These are phyloP conservation scores for Xanthia togata DNA, from an alignment of 2,888 invertebrate genomes.

Conservation along the genomic window DNA sequence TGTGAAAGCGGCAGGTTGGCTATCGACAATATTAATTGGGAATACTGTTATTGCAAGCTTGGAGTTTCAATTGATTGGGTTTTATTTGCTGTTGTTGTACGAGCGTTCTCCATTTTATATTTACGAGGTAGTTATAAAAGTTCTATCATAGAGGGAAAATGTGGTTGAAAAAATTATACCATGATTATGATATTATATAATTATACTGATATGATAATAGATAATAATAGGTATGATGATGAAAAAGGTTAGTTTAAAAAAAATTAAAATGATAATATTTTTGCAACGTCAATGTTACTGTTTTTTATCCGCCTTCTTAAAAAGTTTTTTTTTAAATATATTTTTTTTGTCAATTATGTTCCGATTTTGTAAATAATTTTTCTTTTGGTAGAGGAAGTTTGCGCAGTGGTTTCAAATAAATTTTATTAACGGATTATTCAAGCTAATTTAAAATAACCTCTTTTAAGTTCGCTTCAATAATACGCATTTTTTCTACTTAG, in stretches of 20 bases:
- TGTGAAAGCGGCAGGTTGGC: slow-evolving; percentile 18
- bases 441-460: too few relatives aligned
- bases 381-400: too few relatives aligned
- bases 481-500: too few relatives aligned
- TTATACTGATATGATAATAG: neutral
- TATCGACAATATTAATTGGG: slow-evolving; percentile 19
- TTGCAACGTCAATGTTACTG: neutral
- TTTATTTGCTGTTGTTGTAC: neutral
- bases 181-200: too few relatives aligned
- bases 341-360: too few relatives aligned
- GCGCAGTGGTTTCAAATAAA: too few relatives aligned
- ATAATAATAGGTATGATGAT: neutral
- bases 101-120: neutral
- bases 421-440: too few relatives aligned
- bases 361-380: too few relatives aligned
- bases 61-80: neutral
- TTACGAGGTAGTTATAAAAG: neutral
- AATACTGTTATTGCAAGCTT: slow-evolving; percentile 1
- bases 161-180: too few relatives aligned
- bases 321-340: too few relatives aligned
- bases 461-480: too few relatives aligned
- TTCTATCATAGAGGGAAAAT: neutral
- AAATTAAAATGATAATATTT: neutral
- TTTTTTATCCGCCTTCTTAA: too few relatives aligned
- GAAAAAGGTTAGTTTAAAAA: neutral